phyloP scores from a whole-genome alignment of 2,113 vertebrate species.

The Zapus hudsonius region DNA sequence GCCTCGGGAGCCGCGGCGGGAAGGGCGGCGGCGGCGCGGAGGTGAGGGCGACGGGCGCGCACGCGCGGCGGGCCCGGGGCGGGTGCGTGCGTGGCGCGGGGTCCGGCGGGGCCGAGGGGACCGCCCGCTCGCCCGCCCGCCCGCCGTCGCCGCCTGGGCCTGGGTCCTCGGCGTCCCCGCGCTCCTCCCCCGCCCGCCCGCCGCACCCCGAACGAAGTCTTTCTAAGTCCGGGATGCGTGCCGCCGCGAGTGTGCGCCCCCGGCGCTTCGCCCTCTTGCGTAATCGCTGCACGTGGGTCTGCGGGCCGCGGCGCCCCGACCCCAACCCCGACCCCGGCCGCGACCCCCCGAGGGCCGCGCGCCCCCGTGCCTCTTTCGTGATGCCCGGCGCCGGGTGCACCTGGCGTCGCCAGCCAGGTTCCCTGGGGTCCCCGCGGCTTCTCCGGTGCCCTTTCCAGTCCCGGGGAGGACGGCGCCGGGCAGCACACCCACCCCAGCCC shows the following conservation, averaged over 20 bases:
- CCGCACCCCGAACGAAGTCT: slow-evolving; percentile 67
- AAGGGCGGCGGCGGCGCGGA: slow-evolving; percentile 66
- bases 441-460: slow-evolving; percentile 78
- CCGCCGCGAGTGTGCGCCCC: slow-evolving; percentile 71
- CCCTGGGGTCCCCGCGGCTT: no score
- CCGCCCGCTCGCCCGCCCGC: slow-evolving; percentile 17
- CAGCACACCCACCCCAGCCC: background rate
- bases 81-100: slow-evolving; percentile 67
- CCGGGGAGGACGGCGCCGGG: slow-evolving; percentile 81
- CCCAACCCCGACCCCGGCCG: background rate
- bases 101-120: slow-evolving; percentile 49
- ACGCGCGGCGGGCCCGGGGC: slow-evolving; percentile 55
- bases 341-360: slow-evolving; percentile 12
- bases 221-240: slow-evolving; percentile 69
- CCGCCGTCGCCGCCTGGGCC: background rate
- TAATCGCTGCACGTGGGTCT: slow-evolving; percentile 72
- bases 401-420: no score
- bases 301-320: slow-evolving; percentile 7
- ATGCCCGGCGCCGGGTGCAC: no score
- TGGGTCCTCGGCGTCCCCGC: background rate
- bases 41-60: slow-evolving; percentile 58
- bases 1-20: slow-evolving; percentile 56
- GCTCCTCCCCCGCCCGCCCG: slow-evolving; percentile 12
- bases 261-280: slow-evolving; percentile 69
- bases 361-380: slow-evolving; percentile 79